Percentiles rank a stretch among this genome's conserved stretches.
Evolutionary conservation across 2,797 vertebrate genomes (phyloP).

Genomic region (Pseudocheirus occidentalis): DNA sequence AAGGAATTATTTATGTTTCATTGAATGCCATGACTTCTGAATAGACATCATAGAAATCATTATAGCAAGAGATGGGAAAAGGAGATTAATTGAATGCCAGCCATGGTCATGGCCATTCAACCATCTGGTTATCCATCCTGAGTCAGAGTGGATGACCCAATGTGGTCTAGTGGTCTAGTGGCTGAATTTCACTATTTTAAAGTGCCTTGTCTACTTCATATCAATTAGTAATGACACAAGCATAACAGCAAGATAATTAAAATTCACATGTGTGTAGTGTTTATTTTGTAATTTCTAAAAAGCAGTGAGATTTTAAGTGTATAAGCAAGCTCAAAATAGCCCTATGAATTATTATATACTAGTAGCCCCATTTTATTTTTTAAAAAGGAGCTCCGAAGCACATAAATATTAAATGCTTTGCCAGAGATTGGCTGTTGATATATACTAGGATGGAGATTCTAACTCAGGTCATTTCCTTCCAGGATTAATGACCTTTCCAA

Average conservation of each 20-base stretch:
- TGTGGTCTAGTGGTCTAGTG: not conserved
- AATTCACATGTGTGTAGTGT: not conserved
- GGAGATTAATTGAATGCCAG: not conserved
- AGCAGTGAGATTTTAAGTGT: not conserved
- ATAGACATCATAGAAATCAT: not conserved
- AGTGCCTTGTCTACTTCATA: not conserved
- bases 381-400: not conserved
- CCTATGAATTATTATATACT: not conserved
- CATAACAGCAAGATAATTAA: not conserved
- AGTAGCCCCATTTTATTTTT: not conserved
- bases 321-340: not conserved
- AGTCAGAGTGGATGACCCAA: not conserved
- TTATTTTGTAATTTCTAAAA: not conserved
- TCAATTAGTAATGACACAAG: not conserved
- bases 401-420: not conserved
- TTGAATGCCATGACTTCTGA: not conserved
- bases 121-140: not conserved
- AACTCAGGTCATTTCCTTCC: not conserved
- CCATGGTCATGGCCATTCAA: not conserved
- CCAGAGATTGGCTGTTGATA: not conserved
- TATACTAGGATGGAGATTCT: not conserved
- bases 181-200: not conserved
- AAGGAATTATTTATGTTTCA: not conserved
- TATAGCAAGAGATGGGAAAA: not conserved
- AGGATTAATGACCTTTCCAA: not conserved